phyloP scores from a whole-genome alignment of 2,888 invertebrate genomes.

The Melinaea marsaeus region DNA sequence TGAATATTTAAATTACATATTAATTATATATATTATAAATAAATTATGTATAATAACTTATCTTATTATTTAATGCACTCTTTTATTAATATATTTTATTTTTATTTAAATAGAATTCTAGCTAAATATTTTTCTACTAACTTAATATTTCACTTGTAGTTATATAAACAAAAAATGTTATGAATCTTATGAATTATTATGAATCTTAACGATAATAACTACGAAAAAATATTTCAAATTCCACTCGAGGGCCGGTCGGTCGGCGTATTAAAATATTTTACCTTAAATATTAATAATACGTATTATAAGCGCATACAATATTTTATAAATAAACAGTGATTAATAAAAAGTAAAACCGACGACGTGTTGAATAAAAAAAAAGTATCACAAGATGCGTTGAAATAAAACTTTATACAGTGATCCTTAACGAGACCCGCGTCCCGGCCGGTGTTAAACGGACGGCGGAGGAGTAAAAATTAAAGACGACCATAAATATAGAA shows the following conservation, averaged over 20 bases:
- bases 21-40: too few relatives aligned
- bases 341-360: conserved; percentile 70
- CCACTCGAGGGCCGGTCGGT: neutral
- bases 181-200: too few relatives aligned
- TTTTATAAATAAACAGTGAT: conserved; percentile 46
- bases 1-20: too few relatives aligned
- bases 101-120: too few relatives aligned
- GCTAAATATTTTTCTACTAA: too few relatives aligned
- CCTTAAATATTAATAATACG: conserved; percentile 11
- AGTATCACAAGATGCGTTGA: conserved; percentile 57
- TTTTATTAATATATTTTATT: too few relatives aligned
- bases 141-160: too few relatives aligned
- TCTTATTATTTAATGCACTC: too few relatives aligned
- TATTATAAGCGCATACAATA: conserved; percentile 32
- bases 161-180: too few relatives aligned
- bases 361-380: conserved; percentile 66
- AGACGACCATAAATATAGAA: conserved; percentile 73
- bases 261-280: neutral
- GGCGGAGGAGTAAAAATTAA: conserved; percentile 73
- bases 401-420: conserved; percentile 76
- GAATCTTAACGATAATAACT: too few relatives aligned
- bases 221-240: neutral
- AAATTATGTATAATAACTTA: too few relatives aligned
- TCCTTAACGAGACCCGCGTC: conserved; percentile 70
- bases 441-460: conserved; percentile 69